Evolutionary conservation across 2,113 vertebrate species (phyloP), one percentile per base, ranked within the genome.

Genomic region (Ceyx melanurus): DNA sequence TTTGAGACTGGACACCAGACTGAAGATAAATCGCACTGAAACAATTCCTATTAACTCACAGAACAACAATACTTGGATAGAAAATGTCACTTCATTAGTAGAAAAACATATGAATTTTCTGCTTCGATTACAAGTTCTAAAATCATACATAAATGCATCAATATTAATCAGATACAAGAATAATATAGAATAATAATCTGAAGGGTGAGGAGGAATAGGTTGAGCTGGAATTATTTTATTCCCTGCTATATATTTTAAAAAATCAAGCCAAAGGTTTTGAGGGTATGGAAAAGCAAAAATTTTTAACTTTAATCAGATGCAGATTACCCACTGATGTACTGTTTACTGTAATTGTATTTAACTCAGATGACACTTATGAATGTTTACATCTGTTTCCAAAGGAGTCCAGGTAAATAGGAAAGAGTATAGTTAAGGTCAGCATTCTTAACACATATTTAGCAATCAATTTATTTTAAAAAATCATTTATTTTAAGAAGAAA

Each of bases 211-310:
- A 92, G 5, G 15, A 78, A 71, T 43, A 86, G 2, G 9, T 51
- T 92, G 80, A 68, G 35, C 35, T 84, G 62, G 48, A 94, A 57
- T 92, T 72, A 29, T 86, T 92, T 87, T 79, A 90, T 81, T 85
- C 31, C 15, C 62, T 79, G 73, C 77, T 78, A 88, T 95, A 94
- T 93, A 95, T 90, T 82, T 73, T 54, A 58, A 94, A 96, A 90
- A 81, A 92, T 95, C 91, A 94, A 33, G 33, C 33, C 33, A 33
- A 33, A 33, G 33, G 33, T 33, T 33, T 33, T 33, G 33, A 33
- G 33, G 33, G 33, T 33, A 33, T 33, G 33, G 33, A 33, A 33
- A 7, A 33, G 33, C 33, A 33, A 33, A 33, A 33, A 33, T 33
- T 33, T 33, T 33, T 33, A 33, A 33, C 33, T 33, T 33, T 33